Base-by-base conservation (phyloP, 1,140 invertebrate species). In the Ptiloglossa arizonensis region DNA sequence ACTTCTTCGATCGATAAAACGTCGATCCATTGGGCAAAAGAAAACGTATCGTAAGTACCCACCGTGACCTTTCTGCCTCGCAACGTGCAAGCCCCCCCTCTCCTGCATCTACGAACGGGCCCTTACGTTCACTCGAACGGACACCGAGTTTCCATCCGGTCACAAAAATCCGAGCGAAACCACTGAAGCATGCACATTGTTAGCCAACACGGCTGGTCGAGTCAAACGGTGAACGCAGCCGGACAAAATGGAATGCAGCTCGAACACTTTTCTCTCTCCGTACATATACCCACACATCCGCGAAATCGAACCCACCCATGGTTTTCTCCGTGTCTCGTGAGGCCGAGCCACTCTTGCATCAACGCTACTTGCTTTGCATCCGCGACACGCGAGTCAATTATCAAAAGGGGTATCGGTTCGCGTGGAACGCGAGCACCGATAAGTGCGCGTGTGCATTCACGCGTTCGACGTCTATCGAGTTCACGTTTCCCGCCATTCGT, bases 161-260 rank as follows among this genome's bases (percentile, higher is more conserved):
- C 77, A 29, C 46, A 80, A 83, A 85, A 81, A 85, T 84, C 57
- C 46, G 29, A 41, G 19, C 79, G 82, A 87, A 87, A 87, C 77
- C 81, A 87, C 46, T 82, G 68, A 66, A 85, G 78, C 87, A 87
- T 87, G 83, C 60, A 85, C 62, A 88, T 85, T 87, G 87, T 89
- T 85, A 81, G 68, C 78, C 80, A 82, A 67, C 29, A 29, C 19
- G 29, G n/a, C 17, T 19, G 15, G 22, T 50, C 71, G 66, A 41
- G 32, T 35, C 64, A 46, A 52, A 52, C 64, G 50, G 15, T 46
- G 48, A 72, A 38, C 41, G 50, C 41, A 56, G 32, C 22, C 32
- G 29, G 27, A 27, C n/a, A 74, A 78, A 52, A 27, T 71, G 81
- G 72, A 85, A 83, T 83, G 78, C 52, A 56, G 48, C 19, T 27